Evolutionary conservation across 2,113 vertebrate species (phyloP), one percentile per base, ranked within the genome.

Genomic region (Natator depressus): DNA sequence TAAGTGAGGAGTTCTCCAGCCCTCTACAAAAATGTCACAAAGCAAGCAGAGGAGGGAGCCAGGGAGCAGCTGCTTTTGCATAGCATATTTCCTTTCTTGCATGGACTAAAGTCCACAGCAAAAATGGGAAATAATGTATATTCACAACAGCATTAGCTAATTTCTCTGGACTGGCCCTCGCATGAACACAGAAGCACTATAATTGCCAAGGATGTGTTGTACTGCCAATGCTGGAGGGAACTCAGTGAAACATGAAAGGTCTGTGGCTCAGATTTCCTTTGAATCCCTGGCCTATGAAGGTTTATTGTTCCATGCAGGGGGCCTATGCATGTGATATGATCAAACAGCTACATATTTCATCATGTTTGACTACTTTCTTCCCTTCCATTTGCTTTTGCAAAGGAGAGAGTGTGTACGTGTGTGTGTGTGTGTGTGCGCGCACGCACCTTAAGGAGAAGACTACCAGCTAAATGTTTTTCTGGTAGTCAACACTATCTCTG

Each of bases 351-450:
- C 38, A 78, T 46, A 42, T 78, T 78, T 46, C 12, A 29, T 78
- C 22, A 47, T 47, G 25, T 78, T 91, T 91, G 53, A 92, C 85
- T 86, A 53, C 16, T 57, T 88, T 97, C 94, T 94, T 91, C 29
- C 6, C 42, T 95, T 81, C 90, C 95, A 82, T 54, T 91, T 95
- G 81, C 91, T 88, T 96, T 97, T 92, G 86, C 81, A 81, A 80
- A 94, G 76, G 46, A 10, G 17, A 38, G 72, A 7, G 49, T 69
- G 82, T 93, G 75, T 25, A 85, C 84, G 96, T 95, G 82, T 93
- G 75, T 25, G 87, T 86, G 96, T 95, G 72, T 14, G 22, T 49
- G 49, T 12, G 49, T 10, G 49, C 50, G 4, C 90, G 19, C 53
- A 62, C 81, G 89, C 94, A 91, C 91, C 90, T 49, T 90, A 46